Evolutionary conservation across 2,113 vertebrate genomes (phyloP).

Genomic region (Periophthalmus modestus): DNA sequence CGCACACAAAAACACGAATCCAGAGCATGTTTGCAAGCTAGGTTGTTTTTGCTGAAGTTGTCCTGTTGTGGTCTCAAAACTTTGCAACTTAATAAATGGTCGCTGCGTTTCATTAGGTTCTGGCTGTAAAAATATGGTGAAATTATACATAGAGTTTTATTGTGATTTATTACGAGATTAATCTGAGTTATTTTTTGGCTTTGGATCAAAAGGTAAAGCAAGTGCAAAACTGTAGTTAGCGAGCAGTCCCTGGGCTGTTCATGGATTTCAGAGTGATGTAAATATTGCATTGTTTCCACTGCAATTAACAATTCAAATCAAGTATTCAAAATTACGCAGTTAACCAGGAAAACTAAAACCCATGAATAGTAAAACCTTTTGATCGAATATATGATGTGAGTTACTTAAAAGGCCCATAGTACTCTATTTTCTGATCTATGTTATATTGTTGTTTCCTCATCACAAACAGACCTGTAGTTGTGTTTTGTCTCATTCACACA

Average conservation of each 20-base stretch:
- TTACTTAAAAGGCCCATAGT: no score
- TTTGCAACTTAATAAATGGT: neutral
- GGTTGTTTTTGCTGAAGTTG: neutral
- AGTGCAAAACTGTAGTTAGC: neutral
- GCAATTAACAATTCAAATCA: neutral
- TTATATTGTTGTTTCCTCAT: no score
- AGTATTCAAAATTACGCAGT: neutral
- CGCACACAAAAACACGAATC: constrained; percentile 5
- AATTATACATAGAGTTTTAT: neutral
- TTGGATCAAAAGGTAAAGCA: neutral
- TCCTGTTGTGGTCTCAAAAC: neutral
- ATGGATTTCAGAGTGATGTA: neutral
- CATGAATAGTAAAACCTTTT: neutral
- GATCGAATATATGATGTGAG: neutral
- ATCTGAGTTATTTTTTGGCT: neutral
- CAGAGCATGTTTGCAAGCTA: neutral
- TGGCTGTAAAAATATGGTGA: neutral
- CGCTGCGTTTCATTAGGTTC: neutral
- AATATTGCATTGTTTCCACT: neutral
- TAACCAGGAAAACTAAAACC: neutral
- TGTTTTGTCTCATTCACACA: no score
- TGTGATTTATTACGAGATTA: neutral
- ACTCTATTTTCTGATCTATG: no score
- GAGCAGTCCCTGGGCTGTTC: neutral
- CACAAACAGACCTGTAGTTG: no score